Conservation (phyloP, 2,797 vertebrate genomes). For the Chiroxiphia lanceolata region DNA sequence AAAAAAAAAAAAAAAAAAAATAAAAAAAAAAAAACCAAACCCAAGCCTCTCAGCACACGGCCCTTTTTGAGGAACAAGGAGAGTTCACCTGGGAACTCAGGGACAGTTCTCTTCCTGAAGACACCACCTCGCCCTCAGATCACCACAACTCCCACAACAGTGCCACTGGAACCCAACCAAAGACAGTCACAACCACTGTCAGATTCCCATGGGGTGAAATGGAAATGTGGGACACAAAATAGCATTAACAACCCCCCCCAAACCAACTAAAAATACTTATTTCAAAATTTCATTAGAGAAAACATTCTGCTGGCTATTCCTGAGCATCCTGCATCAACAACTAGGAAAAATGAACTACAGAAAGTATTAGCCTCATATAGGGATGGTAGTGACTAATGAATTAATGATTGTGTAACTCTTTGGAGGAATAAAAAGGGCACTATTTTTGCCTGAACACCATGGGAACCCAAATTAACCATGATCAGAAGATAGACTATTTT, state of each 20-base stretch:
- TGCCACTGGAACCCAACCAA: neutral
- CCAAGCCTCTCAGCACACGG: neutral
- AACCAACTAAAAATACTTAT: neutral
- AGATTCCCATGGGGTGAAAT: neutral
- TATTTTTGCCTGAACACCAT: neutral
- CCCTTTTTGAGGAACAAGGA: neutral
- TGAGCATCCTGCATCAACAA: neutral
- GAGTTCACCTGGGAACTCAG: neutral
- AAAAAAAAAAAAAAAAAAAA: neutral
- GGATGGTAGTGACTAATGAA: neutral
- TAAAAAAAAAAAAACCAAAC: neutral
- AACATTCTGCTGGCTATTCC: neutral
- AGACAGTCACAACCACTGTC: neutral
- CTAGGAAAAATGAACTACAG: neutral
- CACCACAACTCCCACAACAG: neutral
- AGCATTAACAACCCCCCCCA: rapidly evolving
- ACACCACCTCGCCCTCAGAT: neutral
- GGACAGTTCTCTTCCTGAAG: neutral
- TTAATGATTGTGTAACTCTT: neutral
- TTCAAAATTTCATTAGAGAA: neutral
- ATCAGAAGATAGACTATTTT: slow-evolving; percentile 6
- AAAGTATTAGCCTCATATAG: neutral
- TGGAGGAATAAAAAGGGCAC: neutral
- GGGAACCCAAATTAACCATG: neutral
- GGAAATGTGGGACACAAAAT: neutral